Evolutionary conservation across 2,797 vertebrate genomes (phyloP), one percentile per base, ranked within the genome.

Genomic region (Neomorphus geoffroyi): DNA sequence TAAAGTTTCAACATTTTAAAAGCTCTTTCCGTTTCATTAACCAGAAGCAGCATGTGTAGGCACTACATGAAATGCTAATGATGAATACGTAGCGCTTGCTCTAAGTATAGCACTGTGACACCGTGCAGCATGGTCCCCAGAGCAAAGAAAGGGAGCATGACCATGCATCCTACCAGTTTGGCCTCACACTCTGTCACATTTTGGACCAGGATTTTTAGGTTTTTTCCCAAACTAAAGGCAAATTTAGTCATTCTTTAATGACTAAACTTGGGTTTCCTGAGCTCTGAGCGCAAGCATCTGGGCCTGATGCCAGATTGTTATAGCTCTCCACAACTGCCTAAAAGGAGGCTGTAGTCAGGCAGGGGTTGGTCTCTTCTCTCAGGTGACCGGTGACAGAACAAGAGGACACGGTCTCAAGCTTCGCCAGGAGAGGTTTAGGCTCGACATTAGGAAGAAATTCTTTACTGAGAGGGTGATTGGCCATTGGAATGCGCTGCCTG

Each of bases 171-270:
- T 50, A 39, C 35, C 39, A 64, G 57, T 37, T 50, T 64, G 53
- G 35, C 60, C n/a, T 18, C 62, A 41, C 2, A 3, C 12, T 57
- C 26, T 37, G 58, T 27, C 51, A 60, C n/a, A n/a, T 86, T 72
- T 56, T 33, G 51, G 26, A 80, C 41, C 28, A 48, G 22, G 11
- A 33, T 74, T 27, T 62, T 69, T 45, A 10, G 41, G 41, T 41
- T 14, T n/a, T 58, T 57, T 67, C 28, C 53, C 9, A 27, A 78
- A 90, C 61, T 39, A 74, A 83, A 91, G 71, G 57, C 3, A 4
- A 94, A 61, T 86, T 80, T 41, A 41, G 39, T 41, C 39, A 86
- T 67, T 91, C 61, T 91, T 91, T 88, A 92, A 73, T 91, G 75
- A 71, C 67, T 80, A 32, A 92, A 83, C 50, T 43, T 48, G 28